A percentile compares a stretch with the other conserved stretches of the same genome.
Evolutionary conservation across 1,140 invertebrate species (phyloP).

Genomic region (Drosophila asahinai): DNA sequence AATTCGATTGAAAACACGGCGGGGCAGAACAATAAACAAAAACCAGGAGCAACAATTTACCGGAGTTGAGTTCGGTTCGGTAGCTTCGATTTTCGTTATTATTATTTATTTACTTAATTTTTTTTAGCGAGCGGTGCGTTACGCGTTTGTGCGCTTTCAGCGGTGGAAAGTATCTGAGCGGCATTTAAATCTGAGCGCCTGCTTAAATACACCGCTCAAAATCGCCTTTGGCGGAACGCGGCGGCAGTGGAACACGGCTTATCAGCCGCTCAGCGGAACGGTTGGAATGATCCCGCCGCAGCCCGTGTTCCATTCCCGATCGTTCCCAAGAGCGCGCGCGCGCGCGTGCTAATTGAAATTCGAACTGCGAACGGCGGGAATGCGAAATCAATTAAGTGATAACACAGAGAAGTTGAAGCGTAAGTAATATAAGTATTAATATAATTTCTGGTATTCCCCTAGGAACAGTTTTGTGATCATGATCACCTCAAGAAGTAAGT

Average conservation of each 20-base stretch:
- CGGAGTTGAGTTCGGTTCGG: background rate
- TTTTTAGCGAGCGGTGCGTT: constrained; percentile 32
- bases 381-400: constrained; percentile 45
- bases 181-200: constrained; percentile 46
- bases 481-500: too few relatives aligned
- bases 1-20: constrained; percentile 16
- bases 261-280: constrained; percentile 5
- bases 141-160: constrained; percentile 56
- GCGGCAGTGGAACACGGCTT: constrained; percentile 54
- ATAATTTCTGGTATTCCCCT: background rate
- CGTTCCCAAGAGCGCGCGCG: background rate
- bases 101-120: constrained; percentile 6
- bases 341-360: constrained; percentile 55
- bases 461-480: too few relatives aligned
- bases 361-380: constrained; percentile 45
- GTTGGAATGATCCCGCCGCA: background rate
- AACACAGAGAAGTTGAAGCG: constrained; percentile 2
- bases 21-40: background rate
- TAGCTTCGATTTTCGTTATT: constrained; percentile 1
- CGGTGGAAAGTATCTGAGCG: constrained; percentile 76
- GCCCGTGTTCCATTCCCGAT: constrained; percentile 1
- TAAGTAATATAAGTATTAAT: background rate
- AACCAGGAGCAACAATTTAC: constrained; percentile 5
- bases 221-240: constrained; percentile 30
- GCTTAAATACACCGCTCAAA: constrained; percentile 71